Conservation (phyloP, 2,888 invertebrate species). For the Bursaphelenchus okinawaensis region DNA sequence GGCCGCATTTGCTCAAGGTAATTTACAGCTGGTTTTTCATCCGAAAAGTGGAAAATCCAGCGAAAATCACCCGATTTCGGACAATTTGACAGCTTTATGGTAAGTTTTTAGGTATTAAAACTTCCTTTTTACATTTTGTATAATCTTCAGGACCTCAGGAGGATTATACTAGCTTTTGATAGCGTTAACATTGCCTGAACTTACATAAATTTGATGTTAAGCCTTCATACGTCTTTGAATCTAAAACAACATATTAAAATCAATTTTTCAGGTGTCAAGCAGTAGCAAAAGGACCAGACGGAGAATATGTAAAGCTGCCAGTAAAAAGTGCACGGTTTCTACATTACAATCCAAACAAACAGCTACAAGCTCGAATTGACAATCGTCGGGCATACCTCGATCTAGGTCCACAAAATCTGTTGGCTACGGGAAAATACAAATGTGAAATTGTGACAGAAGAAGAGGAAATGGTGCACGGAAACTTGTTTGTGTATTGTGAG, state of each 20-base stretch:
- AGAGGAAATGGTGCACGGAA: conserved; percentile 34
- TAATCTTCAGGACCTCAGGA: no score
- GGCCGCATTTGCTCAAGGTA: conserved; percentile 36
- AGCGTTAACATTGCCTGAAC: no score
- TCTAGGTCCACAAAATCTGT: conserved; percentile 30
- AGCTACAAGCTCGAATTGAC: conserved; percentile 11
- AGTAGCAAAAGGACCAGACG: conserved; percentile 20
- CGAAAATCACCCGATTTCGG: conserved; percentile 22
- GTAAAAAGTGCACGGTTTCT: conserved; percentile 19
- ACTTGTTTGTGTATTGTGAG: conserved; percentile 47
- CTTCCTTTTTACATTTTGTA: not conserved
- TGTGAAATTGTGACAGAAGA: conserved; percentile 38
- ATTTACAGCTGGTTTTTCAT: conserved; percentile 36
- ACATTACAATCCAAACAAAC: conserved; percentile 10
- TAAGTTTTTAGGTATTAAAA: conserved; percentile 11
- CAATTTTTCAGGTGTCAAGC: conserved; percentile 44
- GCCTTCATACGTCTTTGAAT: not conserved
- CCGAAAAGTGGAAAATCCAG: conserved; percentile 31
- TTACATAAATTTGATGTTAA: conserved; percentile 1
- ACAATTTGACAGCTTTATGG: conserved; percentile 30
- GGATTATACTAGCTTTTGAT: no score
- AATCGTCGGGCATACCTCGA: conserved; percentile 34
- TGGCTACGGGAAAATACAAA: conserved; percentile 39
- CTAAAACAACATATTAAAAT: conserved; percentile 3
- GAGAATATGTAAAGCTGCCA: conserved; percentile 1